phyloP scores from a whole-genome alignment of 2,888 invertebrate species.

The Cremastinae sp. region DNA sequence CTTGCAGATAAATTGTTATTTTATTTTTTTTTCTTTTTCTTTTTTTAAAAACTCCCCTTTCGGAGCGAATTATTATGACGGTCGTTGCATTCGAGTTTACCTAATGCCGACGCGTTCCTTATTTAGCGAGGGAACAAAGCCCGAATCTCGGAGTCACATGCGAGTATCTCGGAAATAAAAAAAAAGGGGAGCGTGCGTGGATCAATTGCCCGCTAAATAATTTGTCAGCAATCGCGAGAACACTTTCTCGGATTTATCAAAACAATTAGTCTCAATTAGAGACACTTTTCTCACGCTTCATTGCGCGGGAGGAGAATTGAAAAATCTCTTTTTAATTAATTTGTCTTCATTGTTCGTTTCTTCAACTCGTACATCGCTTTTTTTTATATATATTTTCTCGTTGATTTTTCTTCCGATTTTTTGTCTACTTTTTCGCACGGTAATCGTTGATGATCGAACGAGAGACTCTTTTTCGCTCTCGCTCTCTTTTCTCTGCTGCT shows the following conservation, averaged over 20 bases:
- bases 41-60: no score
- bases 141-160: conserved; percentile 13
- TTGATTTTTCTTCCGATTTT: background rate
- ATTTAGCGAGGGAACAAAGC: conserved; percentile 39
- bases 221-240: conserved; percentile 3
- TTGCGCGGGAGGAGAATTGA: background rate
- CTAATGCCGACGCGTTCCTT: conserved; percentile 54
- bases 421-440: conserved; percentile 10
- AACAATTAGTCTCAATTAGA: conserved; percentile 16
- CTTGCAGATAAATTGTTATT: conserved; percentile 18
- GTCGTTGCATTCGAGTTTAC: conserved; percentile 48
- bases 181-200: background rate
- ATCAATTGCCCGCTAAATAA: background rate
- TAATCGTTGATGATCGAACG: conserved; percentile 29
- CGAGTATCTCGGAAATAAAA: background rate
- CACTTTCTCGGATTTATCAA: conserved; percentile 10
- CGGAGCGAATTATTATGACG: conserved; percentile 27
- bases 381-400: background rate
- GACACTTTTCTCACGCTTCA: conserved; percentile 12
- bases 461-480: no score
- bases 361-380: background rate
- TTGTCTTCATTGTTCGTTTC: background rate
- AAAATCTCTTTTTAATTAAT: background rate
- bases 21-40: no score
- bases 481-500: background rate